A percentile compares a stretch with the other conserved stretches of the same genome.
phyloP scores from a whole-genome alignment of 2,113 vertebrate genomes.

The Caretta caretta region DNA sequence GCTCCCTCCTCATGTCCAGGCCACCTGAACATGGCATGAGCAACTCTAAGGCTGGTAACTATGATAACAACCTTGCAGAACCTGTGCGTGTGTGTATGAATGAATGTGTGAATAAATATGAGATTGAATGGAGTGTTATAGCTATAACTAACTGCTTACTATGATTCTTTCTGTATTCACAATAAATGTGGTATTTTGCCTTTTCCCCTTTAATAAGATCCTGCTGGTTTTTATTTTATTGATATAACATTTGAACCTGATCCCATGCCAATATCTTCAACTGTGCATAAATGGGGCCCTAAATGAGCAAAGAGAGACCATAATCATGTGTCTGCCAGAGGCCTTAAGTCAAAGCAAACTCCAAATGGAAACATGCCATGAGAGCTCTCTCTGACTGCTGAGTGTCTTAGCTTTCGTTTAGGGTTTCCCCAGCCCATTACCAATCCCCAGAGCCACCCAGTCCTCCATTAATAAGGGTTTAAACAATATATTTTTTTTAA shows the following conservation, averaged over 20 bases:
- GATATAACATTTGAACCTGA: neutral
- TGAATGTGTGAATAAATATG: too few relatives aligned
- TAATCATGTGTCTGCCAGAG: neutral
- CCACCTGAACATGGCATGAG: too few relatives aligned
- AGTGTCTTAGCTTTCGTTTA: neutral
- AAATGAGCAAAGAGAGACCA: neutral
- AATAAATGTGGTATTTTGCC: too few relatives aligned
- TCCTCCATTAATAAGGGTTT: neutral
- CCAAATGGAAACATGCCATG: slow-evolving; percentile 7
- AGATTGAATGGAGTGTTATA: too few relatives aligned
- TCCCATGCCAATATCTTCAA: accelerated
- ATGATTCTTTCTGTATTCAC: too few relatives aligned
- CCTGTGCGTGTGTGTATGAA: too few relatives aligned
- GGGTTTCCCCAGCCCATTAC: neutral
- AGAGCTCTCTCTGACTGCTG: neutral
- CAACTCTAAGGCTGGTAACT: too few relatives aligned
- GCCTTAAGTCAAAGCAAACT: neutral
- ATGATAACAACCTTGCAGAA: too few relatives aligned
- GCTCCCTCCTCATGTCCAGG: too few relatives aligned
- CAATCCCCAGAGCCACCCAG: neutral
- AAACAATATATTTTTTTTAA: neutral
- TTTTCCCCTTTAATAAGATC: too few relatives aligned
- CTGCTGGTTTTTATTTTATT: too few relatives aligned
- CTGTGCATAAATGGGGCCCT: accelerated
- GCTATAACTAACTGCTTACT: too few relatives aligned